Evolutionary conservation across 2,113 vertebrate genomes (phyloP).

Genomic region (Lichenostomus cassidix): DNA sequence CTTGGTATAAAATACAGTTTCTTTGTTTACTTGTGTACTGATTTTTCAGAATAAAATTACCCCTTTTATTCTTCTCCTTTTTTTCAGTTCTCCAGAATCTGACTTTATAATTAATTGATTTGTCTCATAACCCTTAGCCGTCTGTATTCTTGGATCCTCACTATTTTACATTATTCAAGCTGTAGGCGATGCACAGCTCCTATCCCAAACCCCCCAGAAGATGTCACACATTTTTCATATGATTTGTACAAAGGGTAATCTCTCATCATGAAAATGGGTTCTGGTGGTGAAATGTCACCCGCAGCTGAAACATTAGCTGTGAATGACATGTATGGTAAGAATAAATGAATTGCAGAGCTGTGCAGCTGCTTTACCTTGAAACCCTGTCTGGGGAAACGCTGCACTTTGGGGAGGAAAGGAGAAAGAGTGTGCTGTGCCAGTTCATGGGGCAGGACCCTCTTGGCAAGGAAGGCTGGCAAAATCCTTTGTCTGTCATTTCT

Average conservation of each 20-base stretch:
- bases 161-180: neutral
- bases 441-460: neutral
- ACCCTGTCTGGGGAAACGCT: neutral
- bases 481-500: neutral
- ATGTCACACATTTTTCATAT: neutral
- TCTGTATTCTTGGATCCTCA: neutral
- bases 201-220: neutral
- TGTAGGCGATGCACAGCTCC: neutral
- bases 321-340: neutral
- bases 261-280: neutral
- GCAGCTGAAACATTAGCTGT: conserved; percentile 12
- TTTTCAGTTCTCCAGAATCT: neutral
- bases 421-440: neutral
- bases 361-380: conserved; percentile 36
- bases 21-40: neutral
- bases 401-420: neutral
- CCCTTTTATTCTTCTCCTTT: neutral
- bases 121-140: neutral
- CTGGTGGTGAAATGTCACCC: conserved; percentile 18
- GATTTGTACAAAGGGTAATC: neutral
- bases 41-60: conserved; percentile 17
- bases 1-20: neutral
- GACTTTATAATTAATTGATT: neutral
- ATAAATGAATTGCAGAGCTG: conserved; percentile 8
- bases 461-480: neutral